Conservation (phyloP, 2,888 invertebrate species). For the Caenorhabditis panamensis region DNA sequence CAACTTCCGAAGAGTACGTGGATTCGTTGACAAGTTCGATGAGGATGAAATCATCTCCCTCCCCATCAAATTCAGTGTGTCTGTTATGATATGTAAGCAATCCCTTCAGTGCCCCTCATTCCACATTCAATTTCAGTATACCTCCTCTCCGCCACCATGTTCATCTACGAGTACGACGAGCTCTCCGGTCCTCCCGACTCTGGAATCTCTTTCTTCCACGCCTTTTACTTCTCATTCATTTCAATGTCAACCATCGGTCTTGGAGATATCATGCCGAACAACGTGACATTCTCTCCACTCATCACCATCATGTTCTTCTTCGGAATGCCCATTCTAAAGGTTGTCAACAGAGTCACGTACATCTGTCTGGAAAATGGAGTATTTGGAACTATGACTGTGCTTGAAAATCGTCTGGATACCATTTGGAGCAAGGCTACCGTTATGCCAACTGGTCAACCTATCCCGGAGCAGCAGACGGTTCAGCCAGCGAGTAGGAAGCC, state of each 20-base stretch:
- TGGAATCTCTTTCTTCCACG: conserved; percentile 67
- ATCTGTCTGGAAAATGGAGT: conserved; percentile 71
- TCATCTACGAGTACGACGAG: conserved; percentile 67
- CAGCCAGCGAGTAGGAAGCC: conserved; percentile 25
- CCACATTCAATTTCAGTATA: conserved; percentile 39
- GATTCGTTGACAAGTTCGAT: conserved; percentile 62
- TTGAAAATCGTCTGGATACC: conserved; percentile 66
- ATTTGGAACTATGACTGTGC: conserved; percentile 68
- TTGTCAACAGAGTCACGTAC: conserved; percentile 72
- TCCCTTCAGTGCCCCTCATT: not conserved
- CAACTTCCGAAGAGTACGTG: conserved; percentile 54
- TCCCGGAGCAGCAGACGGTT: conserved; percentile 8
- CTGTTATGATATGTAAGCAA: conserved; percentile 54
- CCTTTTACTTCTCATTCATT: conserved; percentile 72
- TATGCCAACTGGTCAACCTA: conserved; percentile 23
- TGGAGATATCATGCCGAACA: conserved; percentile 74
- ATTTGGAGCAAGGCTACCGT: conserved; percentile 52
- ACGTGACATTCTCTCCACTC: conserved; percentile 68
- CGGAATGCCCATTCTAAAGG: conserved; percentile 72
- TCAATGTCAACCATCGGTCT: conserved; percentile 73
- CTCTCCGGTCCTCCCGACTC: conserved; percentile 59
- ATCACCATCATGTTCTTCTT: conserved; percentile 71
- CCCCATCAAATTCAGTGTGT: conserved; percentile 64
- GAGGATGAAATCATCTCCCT: conserved; percentile 69
- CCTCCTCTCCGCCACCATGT: conserved; percentile 50